phyloP scores from a whole-genome alignment of 2,797 vertebrate genomes.

The Benthosema pterotum region DNA sequence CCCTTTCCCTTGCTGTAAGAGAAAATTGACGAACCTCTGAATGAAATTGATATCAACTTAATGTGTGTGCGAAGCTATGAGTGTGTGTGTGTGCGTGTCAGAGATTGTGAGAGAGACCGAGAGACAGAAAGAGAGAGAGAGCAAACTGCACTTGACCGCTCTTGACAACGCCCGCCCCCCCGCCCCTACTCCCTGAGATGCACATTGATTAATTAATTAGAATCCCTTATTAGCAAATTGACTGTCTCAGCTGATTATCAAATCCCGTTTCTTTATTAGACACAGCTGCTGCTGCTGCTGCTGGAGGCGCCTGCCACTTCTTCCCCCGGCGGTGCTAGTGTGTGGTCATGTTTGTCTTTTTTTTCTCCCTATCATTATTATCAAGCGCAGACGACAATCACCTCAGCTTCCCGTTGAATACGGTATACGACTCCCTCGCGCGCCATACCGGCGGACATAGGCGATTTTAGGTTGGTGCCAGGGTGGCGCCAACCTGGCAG shows the following conservation, averaged over 20 bases:
- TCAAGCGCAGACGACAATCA: no score
- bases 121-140: conserved; percentile 36
- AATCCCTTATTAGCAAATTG: conserved; percentile 84
- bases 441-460: no score
- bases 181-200: conserved; percentile 78
- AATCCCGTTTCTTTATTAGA: conserved; percentile 80
- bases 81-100: no score
- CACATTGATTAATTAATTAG: conserved; percentile 84
- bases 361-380: no score
- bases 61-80: conserved; percentile 48
- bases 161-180: conserved; percentile 76
- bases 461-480: no score
- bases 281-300: conserved; percentile 41
- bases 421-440: no score
- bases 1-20: conserved; percentile 25
- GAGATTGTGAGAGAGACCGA: background rate
- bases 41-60: conserved; percentile 67
- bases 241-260: conserved; percentile 83
- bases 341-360: no score
- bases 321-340: conserved; percentile 34
- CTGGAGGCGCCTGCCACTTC: no score
- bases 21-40: conserved; percentile 55
- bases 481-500: no score
- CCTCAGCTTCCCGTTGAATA: no score
- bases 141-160: conserved; percentile 79